phyloP scores from a whole-genome alignment of 2,888 invertebrate genomes.

The Pyrrhia umbra region DNA sequence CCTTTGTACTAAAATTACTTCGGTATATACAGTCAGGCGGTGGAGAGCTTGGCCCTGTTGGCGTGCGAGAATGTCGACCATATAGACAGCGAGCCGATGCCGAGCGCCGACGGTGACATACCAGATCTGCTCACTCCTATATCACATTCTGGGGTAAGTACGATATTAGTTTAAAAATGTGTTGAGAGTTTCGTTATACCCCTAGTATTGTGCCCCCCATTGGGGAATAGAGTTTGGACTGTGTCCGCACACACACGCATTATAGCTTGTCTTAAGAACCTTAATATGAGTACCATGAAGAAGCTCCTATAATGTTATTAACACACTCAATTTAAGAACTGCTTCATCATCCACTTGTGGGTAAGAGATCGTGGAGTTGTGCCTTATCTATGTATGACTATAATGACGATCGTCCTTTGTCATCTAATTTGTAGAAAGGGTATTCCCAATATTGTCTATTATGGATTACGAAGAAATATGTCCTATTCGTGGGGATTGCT shows the following conservation, averaged over 20 bases:
- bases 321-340: neutral
- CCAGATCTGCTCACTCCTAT: conserved; percentile 85
- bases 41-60: conserved; percentile 82
- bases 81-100: conserved; percentile 78
- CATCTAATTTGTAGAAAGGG: neutral
- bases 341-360: neutral
- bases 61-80: conserved; percentile 85
- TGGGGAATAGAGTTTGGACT: no score
- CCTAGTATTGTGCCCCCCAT: neutral
- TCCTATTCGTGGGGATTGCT: neutral
- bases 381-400: no score
- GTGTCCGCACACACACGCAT: no score
- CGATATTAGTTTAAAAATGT: neutral
- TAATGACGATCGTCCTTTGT: neutral
- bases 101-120: conserved; percentile 77
- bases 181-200: neutral
- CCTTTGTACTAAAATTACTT: no score
- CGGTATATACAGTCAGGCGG: conserved; percentile 78
- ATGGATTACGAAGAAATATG: neutral
- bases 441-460: neutral
- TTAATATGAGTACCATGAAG: no score
- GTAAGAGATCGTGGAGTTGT: neutral
- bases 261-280: no score
- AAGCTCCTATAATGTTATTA: no score
- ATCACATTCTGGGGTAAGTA: conserved; percentile 83